Conservation (phyloP, 2,888 invertebrate species). For the Amiota minor region DNA sequence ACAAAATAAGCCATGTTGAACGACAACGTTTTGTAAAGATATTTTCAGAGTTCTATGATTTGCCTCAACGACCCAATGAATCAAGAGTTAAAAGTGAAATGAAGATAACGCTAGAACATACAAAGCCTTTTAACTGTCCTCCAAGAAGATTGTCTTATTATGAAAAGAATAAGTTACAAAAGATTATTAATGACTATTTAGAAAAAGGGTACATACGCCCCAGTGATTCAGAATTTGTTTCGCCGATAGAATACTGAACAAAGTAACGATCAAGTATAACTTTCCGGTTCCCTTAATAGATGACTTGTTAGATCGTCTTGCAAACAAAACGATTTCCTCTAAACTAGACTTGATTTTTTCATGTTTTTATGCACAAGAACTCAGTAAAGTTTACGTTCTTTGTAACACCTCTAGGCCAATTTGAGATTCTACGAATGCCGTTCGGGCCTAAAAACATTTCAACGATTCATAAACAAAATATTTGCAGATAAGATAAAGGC, state of each 20-base stretch:
- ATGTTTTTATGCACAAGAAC: too few species aligned
- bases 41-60: neutral
- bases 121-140: neutral
- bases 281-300: neutral
- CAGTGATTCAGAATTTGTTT: constrained; percentile 1
- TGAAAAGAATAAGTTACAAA: neutral
- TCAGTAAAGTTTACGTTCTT: too few species aligned
- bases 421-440: too few species aligned
- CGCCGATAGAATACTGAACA: too few species aligned
- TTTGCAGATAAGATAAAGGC: neutral
- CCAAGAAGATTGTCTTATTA: neutral
- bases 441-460: too few species aligned
- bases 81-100: neutral
- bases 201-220: neutral
- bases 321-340: neutral
- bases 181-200: neutral
- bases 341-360: neutral
- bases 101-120: neutral
- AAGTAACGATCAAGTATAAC: neutral
- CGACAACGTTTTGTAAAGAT: neutral
- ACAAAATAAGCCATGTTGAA: neutral
- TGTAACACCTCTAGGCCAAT: too few species aligned
- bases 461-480: neutral
- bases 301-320: neutral
- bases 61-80: too few species aligned